Base-by-base conservation (phyloP, 2,113 vertebrate genomes). In the Pycnonotus jocosus region DNA sequence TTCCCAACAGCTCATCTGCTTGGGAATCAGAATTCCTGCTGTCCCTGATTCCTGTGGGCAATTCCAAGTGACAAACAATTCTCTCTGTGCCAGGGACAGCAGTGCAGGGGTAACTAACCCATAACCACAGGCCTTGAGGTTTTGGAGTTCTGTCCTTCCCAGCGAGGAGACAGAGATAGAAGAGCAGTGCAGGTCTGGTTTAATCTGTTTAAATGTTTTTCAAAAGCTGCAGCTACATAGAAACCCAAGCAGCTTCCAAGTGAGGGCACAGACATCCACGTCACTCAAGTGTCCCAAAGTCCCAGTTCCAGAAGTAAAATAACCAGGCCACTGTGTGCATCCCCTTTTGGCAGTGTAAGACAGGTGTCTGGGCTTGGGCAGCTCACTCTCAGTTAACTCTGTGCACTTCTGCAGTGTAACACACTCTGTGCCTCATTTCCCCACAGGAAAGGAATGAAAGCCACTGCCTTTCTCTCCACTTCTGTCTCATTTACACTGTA, bases 221-320 rank as follows among this genome's bases (percentile, higher is more conserved):
- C 8, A 51, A 56, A 45, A 0, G 0, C 27, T 40, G 33, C n/a
- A 35, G 58, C 54, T 48, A 12, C 0, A 0, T 1, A 51, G 68
- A 76, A 87, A 58, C 23, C 10, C 65, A 61, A 54, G 12, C 13
- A 68, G 44, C 16, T 31, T 58, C 81, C 83, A 88, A 13, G 30
- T 7, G 20, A 48, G 13, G 28, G 48, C 2, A 3, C 7, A 11
- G 4, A 19, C 12, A 31, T 12, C 4, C 33, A 11, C 56, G 15
- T 62, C 64, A 15, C 38, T 35, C 0, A 0, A 28, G 24, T 5
- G 11, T 65, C 24, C 45, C 86, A 31, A 24, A 53, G 58, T 31
- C 48, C 40, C 23, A 45, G 0, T 37, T 33, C 50, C 80, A 73
- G 60, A 38, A 58, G 33, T 14, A 27, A 70, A 83, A 37, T 13